A percentile compares a stretch with the other conserved stretches of the same genome.
Conservation (phyloP, 2,888 invertebrate genomes). For the Agriopis aurantiaria region DNA sequence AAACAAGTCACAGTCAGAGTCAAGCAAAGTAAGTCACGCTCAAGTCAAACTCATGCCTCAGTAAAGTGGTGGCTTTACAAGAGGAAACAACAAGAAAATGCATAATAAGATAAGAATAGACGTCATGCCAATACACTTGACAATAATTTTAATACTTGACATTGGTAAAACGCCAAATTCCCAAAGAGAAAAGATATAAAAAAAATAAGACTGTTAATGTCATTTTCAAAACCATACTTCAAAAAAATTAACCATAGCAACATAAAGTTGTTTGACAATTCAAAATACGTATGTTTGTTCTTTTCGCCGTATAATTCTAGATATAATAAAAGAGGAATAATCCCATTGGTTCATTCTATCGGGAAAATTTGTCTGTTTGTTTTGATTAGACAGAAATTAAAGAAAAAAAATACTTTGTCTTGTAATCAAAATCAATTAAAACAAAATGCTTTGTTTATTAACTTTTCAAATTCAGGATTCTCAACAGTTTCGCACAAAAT, state of each 20-base stretch:
- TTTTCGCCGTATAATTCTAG: neutral
- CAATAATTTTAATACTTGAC: too few species aligned
- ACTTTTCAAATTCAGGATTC: conserved; percentile 26
- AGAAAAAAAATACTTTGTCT: neutral
- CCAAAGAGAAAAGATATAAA: too few species aligned
- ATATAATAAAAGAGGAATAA: neutral
- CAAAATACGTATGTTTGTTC: conserved; percentile 11
- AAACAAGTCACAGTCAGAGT: too few species aligned
- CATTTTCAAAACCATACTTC: conserved; percentile 51
- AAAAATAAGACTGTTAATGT: neutral
- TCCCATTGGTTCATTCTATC: neutral
- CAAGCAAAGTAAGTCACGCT: too few species aligned
- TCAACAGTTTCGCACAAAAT: conserved; percentile 11
- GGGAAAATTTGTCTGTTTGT: neutral
- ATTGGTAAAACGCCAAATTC: too few species aligned
- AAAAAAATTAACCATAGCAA: conserved; percentile 63
- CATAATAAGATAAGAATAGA: too few species aligned
- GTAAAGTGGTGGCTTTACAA: too few species aligned
- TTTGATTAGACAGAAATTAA: neutral
- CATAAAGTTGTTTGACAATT: conserved; percentile 49
- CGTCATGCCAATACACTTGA: too few species aligned
- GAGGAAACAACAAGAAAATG: too few species aligned
- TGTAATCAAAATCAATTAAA: conserved; percentile 5
- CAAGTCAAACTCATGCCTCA: too few species aligned
- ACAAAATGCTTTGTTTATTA: conserved; percentile 18